phyloP scores from a whole-genome alignment of 2,888 invertebrate species.

The Cryptus armator region DNA sequence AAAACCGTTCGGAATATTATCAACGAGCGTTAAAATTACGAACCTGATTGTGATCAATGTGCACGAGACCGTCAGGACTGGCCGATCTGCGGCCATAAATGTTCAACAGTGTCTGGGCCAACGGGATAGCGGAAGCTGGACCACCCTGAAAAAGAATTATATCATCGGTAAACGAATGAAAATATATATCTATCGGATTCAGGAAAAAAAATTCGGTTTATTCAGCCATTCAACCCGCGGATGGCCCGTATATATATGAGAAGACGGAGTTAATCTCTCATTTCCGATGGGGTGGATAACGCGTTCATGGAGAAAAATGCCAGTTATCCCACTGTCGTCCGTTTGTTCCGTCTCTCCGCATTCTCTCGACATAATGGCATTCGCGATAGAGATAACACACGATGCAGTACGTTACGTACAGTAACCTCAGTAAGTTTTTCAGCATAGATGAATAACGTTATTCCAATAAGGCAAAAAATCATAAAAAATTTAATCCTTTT shows the following conservation, averaged over 20 bases:
- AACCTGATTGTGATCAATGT: slow-evolving; percentile 82
- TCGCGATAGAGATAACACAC: slow-evolving; percentile 45
- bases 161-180: slow-evolving; percentile 68
- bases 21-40: slow-evolving; percentile 72
- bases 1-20: slow-evolving; percentile 49
- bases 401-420: not conserved
- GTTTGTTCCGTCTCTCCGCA: not conserved
- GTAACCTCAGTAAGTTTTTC: not conserved
- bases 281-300: slow-evolving; percentile 14
- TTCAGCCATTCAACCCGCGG: slow-evolving; percentile 1
- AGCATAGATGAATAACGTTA: not conserved
- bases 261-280: not conserved
- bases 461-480: not conserved
- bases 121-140: slow-evolving; percentile 81
- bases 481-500: too few relatives aligned
- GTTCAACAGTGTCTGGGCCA: slow-evolving; percentile 85
- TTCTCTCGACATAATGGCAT: slow-evolving; percentile 1
- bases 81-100: slow-evolving; percentile 84
- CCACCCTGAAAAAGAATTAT: slow-evolving; percentile 80
- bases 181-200: slow-evolving; percentile 16
- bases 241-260: not conserved
- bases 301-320: slow-evolving; percentile 57
- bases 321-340: slow-evolving; percentile 47
- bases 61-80: slow-evolving; percentile 83
- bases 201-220: slow-evolving; percentile 22